Percentiles rank a stretch among this genome's conserved stretches.
These are phyloP conservation scores for Pao palembangensis DNA, from an alignment of 2,113 vertebrate species.

Conservation along the genomic window DNA sequence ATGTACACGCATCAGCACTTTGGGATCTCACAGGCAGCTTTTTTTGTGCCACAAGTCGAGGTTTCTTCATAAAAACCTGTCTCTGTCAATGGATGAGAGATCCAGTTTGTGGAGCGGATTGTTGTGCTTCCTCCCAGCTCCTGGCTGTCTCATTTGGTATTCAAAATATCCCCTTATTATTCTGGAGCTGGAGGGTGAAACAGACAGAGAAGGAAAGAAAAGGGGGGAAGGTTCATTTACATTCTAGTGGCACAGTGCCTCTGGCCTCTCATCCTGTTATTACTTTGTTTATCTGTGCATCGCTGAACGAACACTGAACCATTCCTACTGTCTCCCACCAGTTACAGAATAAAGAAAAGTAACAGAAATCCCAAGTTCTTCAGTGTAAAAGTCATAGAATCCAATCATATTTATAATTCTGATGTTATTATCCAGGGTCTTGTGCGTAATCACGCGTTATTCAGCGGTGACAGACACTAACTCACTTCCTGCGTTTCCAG, in stretches of 20 bases:
- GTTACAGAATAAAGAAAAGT: slow-evolving; percentile 8
- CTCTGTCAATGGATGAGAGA: slow-evolving; percentile 3
- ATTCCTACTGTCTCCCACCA: no score
- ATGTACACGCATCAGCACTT: no score
- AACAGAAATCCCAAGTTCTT: slow-evolving; percentile 8
- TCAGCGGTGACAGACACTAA: neutral
- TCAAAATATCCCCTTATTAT: slow-evolving; percentile 51
- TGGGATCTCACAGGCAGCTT: no score
- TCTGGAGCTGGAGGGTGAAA: slow-evolving; percentile 13
- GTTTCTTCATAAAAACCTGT: slow-evolving; percentile 2
- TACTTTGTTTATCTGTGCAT: slow-evolving; percentile 6
- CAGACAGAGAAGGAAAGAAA: neutral
- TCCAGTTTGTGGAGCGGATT: slow-evolving; percentile 34
- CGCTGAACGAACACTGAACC: no score
- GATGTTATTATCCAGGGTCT: neutral
- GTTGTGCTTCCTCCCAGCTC: slow-evolving; percentile 32
- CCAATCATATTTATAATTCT: neutral
- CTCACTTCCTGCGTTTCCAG: slow-evolving; percentile 60
- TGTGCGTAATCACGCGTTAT: neutral
- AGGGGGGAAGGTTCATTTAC: slow-evolving; percentile 40
- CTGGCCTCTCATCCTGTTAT: slow-evolving; percentile 22
- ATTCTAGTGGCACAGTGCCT: slow-evolving; percentile 25
- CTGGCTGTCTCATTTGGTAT: slow-evolving; percentile 50
- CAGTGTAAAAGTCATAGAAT: slow-evolving; percentile 10
- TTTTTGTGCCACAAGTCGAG: no score